A percentile compares a stretch with the other conserved stretches of the same genome.
These are phyloP conservation scores for Caenorhabditis briggsae DNA, from an alignment of 1,140 invertebrate genomes.

Conservation along the genomic window DNA sequence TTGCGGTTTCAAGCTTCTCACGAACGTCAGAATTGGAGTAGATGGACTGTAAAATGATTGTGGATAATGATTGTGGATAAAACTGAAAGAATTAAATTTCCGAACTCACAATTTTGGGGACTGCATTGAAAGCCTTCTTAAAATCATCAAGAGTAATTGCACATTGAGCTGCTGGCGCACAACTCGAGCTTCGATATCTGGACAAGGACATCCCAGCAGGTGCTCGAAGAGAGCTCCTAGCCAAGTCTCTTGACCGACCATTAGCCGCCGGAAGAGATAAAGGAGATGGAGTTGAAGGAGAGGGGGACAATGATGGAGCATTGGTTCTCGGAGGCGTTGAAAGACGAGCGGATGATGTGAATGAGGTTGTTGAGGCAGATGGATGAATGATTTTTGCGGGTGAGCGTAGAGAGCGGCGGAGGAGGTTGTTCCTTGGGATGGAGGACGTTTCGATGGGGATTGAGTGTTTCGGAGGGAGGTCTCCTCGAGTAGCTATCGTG, in stretches of 20 bases:
- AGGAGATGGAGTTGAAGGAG: neutral
- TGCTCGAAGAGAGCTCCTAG: neutral
- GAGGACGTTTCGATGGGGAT: constrained; percentile 12
- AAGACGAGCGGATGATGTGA: constrained; percentile 35
- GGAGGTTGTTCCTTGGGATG: constrained; percentile 3
- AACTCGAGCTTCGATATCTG: constrained; percentile 28
- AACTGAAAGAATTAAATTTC: neutral
- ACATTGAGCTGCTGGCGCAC: constrained; percentile 23
- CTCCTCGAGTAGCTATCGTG: constrained; percentile 42
- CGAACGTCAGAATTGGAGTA: constrained; percentile 7
- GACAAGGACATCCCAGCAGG: neutral
- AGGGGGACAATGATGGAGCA: neutral
- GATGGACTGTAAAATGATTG: neutral
- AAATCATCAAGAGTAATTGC: constrained; percentile 24
- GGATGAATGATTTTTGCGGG: constrained; percentile 45
- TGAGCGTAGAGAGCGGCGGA: constrained; percentile 20
- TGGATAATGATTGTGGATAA: neutral
- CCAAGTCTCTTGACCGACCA: constrained; percentile 7
- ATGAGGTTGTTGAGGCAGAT: constrained; percentile 42
- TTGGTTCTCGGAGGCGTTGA: constrained; percentile 18
- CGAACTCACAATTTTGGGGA: constrained; percentile 11
- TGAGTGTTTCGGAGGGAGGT: constrained; percentile 17
- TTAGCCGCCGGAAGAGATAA: constrained; percentile 10
- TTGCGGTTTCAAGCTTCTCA: neutral
- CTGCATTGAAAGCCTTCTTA: neutral